A percentile compares a stretch with the other conserved stretches of the same genome.
Conservation (phyloP, 1,140 invertebrate genomes). For the Schlechtendalia chinensis region DNA sequence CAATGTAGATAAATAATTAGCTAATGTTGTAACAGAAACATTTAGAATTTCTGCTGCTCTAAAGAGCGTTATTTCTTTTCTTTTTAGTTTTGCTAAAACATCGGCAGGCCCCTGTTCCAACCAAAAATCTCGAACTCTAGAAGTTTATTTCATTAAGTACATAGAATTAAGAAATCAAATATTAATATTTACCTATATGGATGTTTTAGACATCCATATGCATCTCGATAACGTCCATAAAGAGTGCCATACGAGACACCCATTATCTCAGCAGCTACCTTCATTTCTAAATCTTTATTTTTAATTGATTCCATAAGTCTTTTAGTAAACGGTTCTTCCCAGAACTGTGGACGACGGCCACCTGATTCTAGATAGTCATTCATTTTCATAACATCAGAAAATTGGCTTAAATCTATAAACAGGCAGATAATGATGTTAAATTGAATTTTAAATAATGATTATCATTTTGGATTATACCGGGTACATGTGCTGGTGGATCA, state of each 20-base stretch:
- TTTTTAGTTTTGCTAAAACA: conserved; percentile 67
- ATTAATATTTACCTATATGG: conserved; percentile 65
- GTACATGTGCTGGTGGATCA: conserved; percentile 32
- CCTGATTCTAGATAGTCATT: conserved; percentile 79
- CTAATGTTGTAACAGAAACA: conserved; percentile 69
- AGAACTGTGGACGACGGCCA: conserved; percentile 82
- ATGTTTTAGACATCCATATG: conserved; percentile 80
- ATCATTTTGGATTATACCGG: conserved; percentile 7
- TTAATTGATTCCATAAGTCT: conserved; percentile 84
- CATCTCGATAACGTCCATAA: conserved; percentile 82
- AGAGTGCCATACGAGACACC: conserved; percentile 86
- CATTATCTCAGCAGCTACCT: conserved; percentile 81
- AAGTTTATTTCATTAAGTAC: conserved; percentile 51
- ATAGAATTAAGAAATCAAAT: neutral
- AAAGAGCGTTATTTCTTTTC: conserved; percentile 70
- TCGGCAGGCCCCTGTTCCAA: conserved; percentile 71
- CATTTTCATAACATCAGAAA: conserved; percentile 80
- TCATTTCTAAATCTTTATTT: conserved; percentile 89
- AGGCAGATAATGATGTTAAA: neutral
- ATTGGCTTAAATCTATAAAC: conserved; percentile 56
- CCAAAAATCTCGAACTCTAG: conserved; percentile 73
- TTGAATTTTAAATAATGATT: neutral
- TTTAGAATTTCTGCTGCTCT: conserved; percentile 71
- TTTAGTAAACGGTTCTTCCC: conserved; percentile 81
- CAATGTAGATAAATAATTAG: conserved; percentile 67